Conservation (phyloP, 2,113 vertebrate species). For the Cynopterus brachyotis region DNA sequence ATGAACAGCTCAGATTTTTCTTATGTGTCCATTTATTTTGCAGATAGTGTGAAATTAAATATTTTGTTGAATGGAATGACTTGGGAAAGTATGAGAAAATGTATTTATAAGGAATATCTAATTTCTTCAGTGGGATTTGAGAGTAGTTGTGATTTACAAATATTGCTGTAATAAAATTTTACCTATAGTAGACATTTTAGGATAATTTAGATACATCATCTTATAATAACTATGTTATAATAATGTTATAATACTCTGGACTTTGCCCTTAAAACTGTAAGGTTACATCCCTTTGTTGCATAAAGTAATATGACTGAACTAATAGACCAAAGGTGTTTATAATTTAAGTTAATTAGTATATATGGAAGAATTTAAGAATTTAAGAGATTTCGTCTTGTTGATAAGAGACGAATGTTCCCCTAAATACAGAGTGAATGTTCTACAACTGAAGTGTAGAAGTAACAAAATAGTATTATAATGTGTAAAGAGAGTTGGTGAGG, state of each 20-base stretch:
- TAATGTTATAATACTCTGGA: neutral
- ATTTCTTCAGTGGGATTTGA: neutral
- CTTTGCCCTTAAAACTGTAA: neutral
- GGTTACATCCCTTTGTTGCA: neutral
- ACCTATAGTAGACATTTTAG: neutral
- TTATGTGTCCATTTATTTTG: neutral
- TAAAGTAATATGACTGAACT: neutral
- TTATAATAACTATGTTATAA: neutral
- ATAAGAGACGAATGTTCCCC: neutral
- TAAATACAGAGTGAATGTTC: neutral
- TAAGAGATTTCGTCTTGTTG: neutral
- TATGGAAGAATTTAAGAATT: neutral
- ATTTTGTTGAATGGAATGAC: neutral
- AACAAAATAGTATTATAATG: neutral
- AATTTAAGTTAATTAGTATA: neutral
- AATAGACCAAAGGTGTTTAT: neutral
- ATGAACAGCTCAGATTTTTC: neutral
- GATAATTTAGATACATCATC: neutral
- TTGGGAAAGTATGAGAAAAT: neutral
- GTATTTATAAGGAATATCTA: neutral
- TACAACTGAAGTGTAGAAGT: neutral
- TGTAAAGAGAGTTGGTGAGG: neutral
- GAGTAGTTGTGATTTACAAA: neutral
- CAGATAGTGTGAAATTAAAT: neutral
- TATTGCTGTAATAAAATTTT: neutral